phyloP scores from a whole-genome alignment of 2,797 vertebrate genomes.

The Nasua narica region DNA sequence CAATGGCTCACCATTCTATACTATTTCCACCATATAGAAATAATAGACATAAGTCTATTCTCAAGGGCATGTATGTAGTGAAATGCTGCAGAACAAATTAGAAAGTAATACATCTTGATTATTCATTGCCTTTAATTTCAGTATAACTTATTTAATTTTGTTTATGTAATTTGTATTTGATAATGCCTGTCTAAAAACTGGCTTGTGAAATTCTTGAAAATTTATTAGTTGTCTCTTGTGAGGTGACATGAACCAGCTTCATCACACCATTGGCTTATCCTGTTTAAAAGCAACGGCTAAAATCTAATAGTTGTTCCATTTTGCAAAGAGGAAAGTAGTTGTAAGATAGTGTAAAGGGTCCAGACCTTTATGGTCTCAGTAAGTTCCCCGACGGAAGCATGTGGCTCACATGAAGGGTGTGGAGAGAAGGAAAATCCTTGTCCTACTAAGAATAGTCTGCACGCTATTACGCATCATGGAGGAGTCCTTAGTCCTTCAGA shows the following conservation, averaged over 20 bases:
- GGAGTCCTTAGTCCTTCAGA: background rate
- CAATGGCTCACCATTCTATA: background rate
- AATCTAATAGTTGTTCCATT: background rate
- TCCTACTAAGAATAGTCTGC: background rate
- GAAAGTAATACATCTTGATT: background rate
- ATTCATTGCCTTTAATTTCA: background rate
- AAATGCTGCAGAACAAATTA: background rate
- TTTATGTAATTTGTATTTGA: background rate
- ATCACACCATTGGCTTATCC: too few relatives aligned
- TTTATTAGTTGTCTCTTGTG: background rate
- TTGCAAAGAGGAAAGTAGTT: background rate
- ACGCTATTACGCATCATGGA: background rate
- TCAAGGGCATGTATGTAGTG: background rate
- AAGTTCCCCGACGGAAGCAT: rapidly evolving
- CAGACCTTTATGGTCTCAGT: too few relatives aligned
- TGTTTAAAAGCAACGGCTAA: background rate
- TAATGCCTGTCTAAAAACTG: background rate
- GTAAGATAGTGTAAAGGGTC: background rate
- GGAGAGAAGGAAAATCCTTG: rapidly evolving
- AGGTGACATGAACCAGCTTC: background rate
- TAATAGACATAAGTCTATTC: rapidly evolving
- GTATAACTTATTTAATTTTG: background rate
- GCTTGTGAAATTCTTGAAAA: background rate
- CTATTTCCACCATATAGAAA: background rate
- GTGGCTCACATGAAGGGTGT: rapidly evolving